phyloP scores from a whole-genome alignment of 2,797 vertebrate species.

The Bovichtus diacanthus region DNA sequence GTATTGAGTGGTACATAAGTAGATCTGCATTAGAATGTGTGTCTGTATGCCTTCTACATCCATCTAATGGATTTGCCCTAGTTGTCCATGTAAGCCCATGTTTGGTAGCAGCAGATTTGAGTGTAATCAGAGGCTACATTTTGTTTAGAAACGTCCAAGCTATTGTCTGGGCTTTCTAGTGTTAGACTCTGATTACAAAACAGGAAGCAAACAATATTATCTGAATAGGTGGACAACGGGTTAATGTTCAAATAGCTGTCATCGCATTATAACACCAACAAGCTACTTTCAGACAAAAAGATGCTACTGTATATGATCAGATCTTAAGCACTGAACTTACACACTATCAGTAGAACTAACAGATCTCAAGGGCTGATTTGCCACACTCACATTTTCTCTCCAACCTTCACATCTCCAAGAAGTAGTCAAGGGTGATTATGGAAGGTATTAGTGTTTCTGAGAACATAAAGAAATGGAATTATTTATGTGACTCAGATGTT shows the following conservation, averaged over 20 bases:
- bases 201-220: slow-evolving; percentile 3
- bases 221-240: not conserved
- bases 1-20: not conserved
- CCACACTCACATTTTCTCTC: not conserved
- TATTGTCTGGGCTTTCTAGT: not conserved
- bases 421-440: not conserved
- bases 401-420: not conserved
- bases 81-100: not conserved
- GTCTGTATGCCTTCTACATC: not conserved
- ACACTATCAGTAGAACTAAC: not conserved
- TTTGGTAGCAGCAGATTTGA: not conserved
- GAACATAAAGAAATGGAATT: slow-evolving; percentile 20
- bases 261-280: not conserved
- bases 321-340: not conserved
- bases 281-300: not conserved
- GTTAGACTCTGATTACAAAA: not conserved
- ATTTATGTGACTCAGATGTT: slow-evolving; percentile 28
- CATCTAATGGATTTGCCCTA: not conserved
- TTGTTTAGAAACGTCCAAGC: slow-evolving; percentile 5
- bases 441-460: slow-evolving; percentile 6
- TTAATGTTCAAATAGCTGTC: slow-evolving; percentile 16
- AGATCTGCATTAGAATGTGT: not conserved
- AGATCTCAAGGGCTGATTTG: not conserved
- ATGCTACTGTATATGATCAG: not conserved
- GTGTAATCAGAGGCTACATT: not conserved